phyloP scores from a whole-genome alignment of 2,113 vertebrate genomes.

The Caracal caracal region DNA sequence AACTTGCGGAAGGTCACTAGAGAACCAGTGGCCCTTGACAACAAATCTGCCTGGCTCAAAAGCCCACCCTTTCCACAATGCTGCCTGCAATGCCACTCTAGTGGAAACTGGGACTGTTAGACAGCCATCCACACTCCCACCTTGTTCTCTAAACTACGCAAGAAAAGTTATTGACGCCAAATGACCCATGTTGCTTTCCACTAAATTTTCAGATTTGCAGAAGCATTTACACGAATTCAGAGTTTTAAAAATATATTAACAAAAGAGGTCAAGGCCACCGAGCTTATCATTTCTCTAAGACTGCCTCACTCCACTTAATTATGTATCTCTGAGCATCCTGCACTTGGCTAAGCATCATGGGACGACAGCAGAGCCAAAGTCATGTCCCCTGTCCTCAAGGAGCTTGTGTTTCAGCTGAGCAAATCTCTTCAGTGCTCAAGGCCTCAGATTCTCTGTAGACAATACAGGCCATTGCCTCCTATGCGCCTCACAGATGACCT shows the following conservation, averaged over 20 bases:
- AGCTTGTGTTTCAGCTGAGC: neutral
- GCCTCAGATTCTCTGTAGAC: neutral
- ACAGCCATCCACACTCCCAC: neutral
- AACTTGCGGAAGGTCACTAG: neutral
- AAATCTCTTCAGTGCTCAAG: neutral
- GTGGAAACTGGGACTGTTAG: neutral
- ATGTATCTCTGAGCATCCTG: neutral
- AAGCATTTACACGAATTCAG: conserved; percentile 6
- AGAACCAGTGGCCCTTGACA: neutral
- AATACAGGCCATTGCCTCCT: neutral
- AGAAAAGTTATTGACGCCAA: neutral
- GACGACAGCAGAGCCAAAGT: neutral
- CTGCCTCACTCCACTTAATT: too few species aligned
- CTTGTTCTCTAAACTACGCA: conserved; percentile 24
- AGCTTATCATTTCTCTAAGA: neutral
- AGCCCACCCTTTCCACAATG: neutral
- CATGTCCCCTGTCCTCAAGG: neutral
- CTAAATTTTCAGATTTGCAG: neutral
- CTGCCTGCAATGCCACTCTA: neutral
- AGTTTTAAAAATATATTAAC: neutral
- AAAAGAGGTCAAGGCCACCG: neutral
- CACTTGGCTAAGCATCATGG: neutral
- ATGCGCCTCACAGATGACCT: neutral
- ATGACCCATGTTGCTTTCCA: neutral
- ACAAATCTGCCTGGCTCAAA: neutral